Base-by-base conservation (phyloP, 2,888 invertebrate genomes). In the Synergus japonicus region DNA sequence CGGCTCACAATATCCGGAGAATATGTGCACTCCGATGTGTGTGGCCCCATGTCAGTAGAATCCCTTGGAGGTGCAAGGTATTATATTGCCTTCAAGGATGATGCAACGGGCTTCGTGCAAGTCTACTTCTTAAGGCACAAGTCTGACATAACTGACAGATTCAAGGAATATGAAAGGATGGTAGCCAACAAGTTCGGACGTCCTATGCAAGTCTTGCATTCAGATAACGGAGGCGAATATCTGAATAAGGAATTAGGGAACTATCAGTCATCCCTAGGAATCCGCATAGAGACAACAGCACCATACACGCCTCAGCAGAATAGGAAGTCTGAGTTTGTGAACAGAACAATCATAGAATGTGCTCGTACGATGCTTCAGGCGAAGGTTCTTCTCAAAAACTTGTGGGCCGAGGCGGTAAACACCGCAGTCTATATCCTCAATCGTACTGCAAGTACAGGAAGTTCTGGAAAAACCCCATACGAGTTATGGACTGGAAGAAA, bases 111-210 rank as follows among this genome's bases (percentile, higher is more conserved):
- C 10, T 85, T 73, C 22, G 8, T 80, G 0, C 13, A 63, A 9
- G 83, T 87, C 4, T 84, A 80, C 77, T 86, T 86, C 58, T 41
- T 86, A 15, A 83, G 82, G 60, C 78, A 85, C 18, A 82, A 82
- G 64, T 46, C 58, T 0, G 78, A 81, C 43, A 78, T 78, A 2
- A 76, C 46, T n/a, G 79, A 79, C 1, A 76, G 46, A 1, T 82
- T 78, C 18, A 29, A 66, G 22, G 69, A 63, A 7, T 83, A 79
- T 29, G 78, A 79, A 12, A 15, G n/a, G 2, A 2, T 77, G 18
- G 29, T 83, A 0, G 1, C 29, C 12, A 83, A 78, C 29, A 54
- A 83, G 29, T 77, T 76, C n/a, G 76, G 12, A 67, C 77, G 29
- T 64, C 83, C 1, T 83, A 82, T 49, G 49, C 12, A 49, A 15